These are phyloP conservation scores for Aspiorhynchus laticeps DNA, from an alignment of 2,113 vertebrate genomes.

Conservation along the genomic window DNA sequence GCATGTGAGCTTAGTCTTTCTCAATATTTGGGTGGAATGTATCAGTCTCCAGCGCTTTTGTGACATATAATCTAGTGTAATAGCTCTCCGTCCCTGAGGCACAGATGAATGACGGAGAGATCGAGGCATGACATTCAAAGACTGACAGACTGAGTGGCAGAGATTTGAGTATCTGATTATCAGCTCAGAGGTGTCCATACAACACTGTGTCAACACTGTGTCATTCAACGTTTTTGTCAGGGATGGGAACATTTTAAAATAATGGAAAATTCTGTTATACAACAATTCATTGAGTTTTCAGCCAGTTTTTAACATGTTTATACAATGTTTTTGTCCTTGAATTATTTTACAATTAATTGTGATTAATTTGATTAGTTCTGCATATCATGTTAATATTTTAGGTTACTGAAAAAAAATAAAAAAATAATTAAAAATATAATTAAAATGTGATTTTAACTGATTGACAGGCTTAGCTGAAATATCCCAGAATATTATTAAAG, in stretches of 20 bases:
- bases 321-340: neutral
- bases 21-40: conserved; percentile 51
- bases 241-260: neutral
- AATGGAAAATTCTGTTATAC: neutral
- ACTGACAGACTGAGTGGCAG: conserved; percentile 47
- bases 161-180: conserved; percentile 69
- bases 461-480: neutral
- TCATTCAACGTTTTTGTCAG: too few relatives aligned
- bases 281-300: neutral
- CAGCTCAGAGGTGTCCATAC: conserved; percentile 63
- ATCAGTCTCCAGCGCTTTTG: conserved; percentile 70
- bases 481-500: neutral
- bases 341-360: neutral
- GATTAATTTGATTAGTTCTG: neutral
- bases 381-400: neutral
- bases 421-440: neutral
- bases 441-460: neutral
- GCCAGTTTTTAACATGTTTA: neutral
- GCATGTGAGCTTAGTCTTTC: conserved; percentile 60
- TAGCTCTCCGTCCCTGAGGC: conserved; percentile 68
- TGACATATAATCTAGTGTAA: conserved; percentile 79
- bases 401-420: neutral
- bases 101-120: conserved; percentile 54
- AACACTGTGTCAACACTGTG: neutral
- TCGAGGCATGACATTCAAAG: conserved; percentile 58